A percentile compares a stretch with the other conserved stretches of the same genome.
Evolutionary conservation across 2,888 invertebrate genomes (phyloP).

Genomic region (Dysmachus trigonus): DNA sequence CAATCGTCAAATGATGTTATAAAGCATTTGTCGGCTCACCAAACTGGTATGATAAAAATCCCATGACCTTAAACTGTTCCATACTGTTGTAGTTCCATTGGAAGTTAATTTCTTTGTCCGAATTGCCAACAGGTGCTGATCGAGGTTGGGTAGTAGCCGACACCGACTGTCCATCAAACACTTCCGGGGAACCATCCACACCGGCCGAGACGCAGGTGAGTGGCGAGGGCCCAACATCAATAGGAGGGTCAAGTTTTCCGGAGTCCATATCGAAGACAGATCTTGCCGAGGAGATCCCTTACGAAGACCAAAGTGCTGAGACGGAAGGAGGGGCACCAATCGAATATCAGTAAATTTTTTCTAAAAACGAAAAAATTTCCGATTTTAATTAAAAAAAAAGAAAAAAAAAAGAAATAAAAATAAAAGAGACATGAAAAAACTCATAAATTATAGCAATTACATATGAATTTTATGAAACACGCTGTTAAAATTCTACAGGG

Average conservation of each 20-base stretch:
- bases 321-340: constrained; percentile 7
- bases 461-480: constrained; percentile 33
- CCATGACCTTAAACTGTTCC: not conserved
- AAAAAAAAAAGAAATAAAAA: not conserved
- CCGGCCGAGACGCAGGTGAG: constrained; percentile 43
- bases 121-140: constrained; percentile 47
- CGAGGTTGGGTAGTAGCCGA: constrained; percentile 53
- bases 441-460: constrained; percentile 37
- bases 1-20: constrained; percentile 53
- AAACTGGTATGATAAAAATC: constrained; percentile 52
- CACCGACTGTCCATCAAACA: constrained; percentile 47
- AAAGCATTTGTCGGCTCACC: constrained; percentile 57
- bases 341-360: constrained; percentile 40
- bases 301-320: constrained; percentile 14
- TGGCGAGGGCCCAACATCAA: constrained; percentile 5
- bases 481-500: constrained; percentile 34
- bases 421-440: constrained; percentile 4
- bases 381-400: constrained; percentile 33
- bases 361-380: constrained; percentile 21
- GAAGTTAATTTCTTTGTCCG: not conserved
- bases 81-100: not conserved
- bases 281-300: constrained; percentile 5
- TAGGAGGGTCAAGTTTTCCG: constrained; percentile 1
- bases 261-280: constrained; percentile 16
- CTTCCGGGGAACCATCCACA: constrained; percentile 47